phyloP scores from a whole-genome alignment of 2,797 vertebrate species.

The Simalia tracyae region DNA sequence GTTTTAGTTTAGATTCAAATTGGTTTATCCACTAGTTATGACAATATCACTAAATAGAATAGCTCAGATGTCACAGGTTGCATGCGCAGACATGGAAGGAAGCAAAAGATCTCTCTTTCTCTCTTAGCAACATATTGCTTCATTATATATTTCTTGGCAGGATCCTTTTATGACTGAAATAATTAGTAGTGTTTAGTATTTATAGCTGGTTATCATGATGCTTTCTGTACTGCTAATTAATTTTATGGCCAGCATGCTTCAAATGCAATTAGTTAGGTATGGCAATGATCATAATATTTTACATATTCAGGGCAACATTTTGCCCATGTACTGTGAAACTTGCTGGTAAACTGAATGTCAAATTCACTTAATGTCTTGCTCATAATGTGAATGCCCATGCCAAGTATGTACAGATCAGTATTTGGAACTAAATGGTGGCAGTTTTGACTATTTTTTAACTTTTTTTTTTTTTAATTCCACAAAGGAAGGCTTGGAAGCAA shows the following conservation, averaged over 20 bases:
- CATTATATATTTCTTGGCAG: constrained; percentile 66
- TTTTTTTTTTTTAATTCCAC: background rate
- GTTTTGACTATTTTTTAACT: background rate
- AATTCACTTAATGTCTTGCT: constrained; percentile 64
- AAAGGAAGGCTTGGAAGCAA: background rate
- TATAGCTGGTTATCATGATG: constrained; percentile 62
- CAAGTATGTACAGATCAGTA: constrained; percentile 17
- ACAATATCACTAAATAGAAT: constrained; percentile 56
- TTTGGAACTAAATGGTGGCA: background rate
- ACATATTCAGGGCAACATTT: constrained; percentile 64
- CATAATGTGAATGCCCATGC: constrained; percentile 46
- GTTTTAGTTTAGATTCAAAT: constrained; percentile 70
- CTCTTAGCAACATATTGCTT: constrained; percentile 10
- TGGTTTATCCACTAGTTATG: constrained; percentile 52
- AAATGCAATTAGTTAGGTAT: constrained; percentile 65
- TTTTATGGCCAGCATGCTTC: constrained; percentile 69
- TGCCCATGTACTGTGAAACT: constrained; percentile 65
- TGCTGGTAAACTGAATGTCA: constrained; percentile 53
- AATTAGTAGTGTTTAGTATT: constrained; percentile 71
- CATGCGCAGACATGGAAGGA: background rate
- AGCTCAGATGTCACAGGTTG: constrained; percentile 40
- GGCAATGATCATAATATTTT: constrained; percentile 68
- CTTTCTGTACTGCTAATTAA: constrained; percentile 65
- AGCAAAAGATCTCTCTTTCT: background rate
- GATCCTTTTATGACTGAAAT: constrained; percentile 68